A percentile compares a stretch with the other conserved stretches of the same genome.
Conservation (phyloP, 2,888 invertebrate genomes). For the Oscheius sp. region DNA sequence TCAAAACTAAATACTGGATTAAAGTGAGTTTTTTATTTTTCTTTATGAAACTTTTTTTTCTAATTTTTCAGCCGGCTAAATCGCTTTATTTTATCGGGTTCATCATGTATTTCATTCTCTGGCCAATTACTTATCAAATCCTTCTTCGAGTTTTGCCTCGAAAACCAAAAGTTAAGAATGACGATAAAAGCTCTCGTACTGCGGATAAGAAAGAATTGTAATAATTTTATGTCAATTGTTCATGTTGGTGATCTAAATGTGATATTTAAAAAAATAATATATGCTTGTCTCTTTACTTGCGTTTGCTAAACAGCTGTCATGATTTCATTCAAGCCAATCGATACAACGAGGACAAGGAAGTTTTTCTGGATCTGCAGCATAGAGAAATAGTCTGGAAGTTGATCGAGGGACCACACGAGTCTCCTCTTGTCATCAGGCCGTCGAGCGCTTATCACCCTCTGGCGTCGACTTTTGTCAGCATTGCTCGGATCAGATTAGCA, state of each 20-base stretch:
- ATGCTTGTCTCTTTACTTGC: too few relatives aligned
- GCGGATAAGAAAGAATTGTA: conserved; percentile 28
- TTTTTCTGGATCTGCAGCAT: too few relatives aligned
- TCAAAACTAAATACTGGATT: conserved; percentile 69
- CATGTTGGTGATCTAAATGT: conserved; percentile 19
- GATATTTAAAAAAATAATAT: too few relatives aligned
- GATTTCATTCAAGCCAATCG: too few relatives aligned
- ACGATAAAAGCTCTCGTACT: conserved; percentile 3
- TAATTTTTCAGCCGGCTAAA: conserved; percentile 61
- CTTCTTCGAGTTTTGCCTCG: conserved; percentile 57
- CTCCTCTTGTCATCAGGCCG: conserved; percentile 2
- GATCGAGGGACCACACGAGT: too few relatives aligned
- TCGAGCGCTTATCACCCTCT: not conserved
- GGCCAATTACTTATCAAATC: conserved; percentile 57
- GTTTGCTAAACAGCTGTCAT: too few relatives aligned
- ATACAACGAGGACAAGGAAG: too few relatives aligned
- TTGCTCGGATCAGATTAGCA: conserved; percentile 14
- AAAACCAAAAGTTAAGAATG: conserved; percentile 40
- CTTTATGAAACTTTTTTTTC: not conserved
- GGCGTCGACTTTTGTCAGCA: conserved; percentile 16
- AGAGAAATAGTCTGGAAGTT: too few relatives aligned
- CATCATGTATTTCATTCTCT: conserved; percentile 61
- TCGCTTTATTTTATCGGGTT: conserved; percentile 65
- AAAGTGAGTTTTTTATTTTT: conserved; percentile 41
- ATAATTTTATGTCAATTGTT: not conserved